Conservation (phyloP, 2,888 invertebrate genomes). For the Blastobasis lacticolella region DNA sequence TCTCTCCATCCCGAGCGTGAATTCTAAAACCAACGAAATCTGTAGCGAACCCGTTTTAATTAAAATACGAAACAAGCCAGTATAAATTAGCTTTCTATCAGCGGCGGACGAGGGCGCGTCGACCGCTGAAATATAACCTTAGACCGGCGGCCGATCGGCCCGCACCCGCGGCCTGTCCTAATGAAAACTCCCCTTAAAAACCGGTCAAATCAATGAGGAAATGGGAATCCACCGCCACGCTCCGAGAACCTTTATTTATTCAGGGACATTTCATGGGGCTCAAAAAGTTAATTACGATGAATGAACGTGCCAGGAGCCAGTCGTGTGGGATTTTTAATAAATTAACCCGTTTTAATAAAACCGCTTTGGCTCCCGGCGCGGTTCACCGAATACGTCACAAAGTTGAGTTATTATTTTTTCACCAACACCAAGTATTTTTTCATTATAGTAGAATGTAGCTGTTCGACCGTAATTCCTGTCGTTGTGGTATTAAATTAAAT, state of each 20-base stretch:
- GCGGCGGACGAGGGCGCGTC: slow-evolving; percentile 19
- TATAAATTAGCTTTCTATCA: slow-evolving; percentile 32
- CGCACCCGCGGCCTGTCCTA: not conserved
- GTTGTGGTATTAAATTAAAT: no score
- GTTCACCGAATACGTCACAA: no score
- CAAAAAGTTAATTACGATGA: not conserved
- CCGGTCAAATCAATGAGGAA: not conserved
- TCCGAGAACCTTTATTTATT: not conserved
- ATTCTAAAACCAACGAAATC: slow-evolving; percentile 3
- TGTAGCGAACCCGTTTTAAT: slow-evolving; percentile 28
- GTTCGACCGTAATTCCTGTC: no score
- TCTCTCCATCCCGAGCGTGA: no score
- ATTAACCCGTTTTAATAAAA: not conserved
- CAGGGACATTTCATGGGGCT: not conserved
- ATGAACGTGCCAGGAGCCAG: not conserved
- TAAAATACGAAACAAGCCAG: slow-evolving; percentile 30
- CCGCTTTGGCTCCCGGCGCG: no score
- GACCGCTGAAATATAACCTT: not conserved
- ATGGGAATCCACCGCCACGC: not conserved
- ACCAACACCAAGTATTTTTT: no score
- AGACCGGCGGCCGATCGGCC: not conserved
- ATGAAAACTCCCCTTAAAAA: not conserved
- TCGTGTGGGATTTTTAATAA: not conserved
- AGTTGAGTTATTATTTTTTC: no score
- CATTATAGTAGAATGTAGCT: no score